Evolutionary conservation across 2,113 vertebrate genomes (phyloP).

Genomic region (Nerophis lumbriciformis): DNA sequence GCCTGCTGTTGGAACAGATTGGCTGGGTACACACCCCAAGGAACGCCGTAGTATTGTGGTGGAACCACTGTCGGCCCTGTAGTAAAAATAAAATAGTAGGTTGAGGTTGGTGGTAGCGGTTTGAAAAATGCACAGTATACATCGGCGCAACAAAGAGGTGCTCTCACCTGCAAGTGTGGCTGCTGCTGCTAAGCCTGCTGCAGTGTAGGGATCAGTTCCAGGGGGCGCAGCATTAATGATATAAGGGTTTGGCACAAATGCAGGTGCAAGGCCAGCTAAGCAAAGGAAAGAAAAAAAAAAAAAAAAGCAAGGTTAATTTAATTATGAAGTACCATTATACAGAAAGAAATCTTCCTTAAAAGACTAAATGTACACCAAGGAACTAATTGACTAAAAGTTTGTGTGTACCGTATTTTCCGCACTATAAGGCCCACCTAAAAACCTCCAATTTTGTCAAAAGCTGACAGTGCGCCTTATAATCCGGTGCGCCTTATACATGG

Average conservation of each 20-base stretch:
- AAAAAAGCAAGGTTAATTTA: conserved; percentile 11
- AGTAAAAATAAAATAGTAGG: background rate
- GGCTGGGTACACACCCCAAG: conserved; percentile 97
- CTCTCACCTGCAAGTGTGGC: conserved; percentile 87
- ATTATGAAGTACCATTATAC: too few species aligned
- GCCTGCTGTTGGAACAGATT: conserved; percentile 97
- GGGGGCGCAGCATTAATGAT: conserved; percentile 94
- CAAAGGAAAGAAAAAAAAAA: conserved; percentile 32
- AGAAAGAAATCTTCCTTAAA: too few species aligned
- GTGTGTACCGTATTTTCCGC: too few species aligned
- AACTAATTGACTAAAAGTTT: too few species aligned
- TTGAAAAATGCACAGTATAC: background rate
- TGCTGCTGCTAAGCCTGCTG: conserved; percentile 90
- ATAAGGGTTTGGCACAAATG: conserved; percentile 98
- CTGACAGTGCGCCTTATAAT: too few species aligned
- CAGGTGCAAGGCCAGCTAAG: conserved; percentile 91
- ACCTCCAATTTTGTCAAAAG: too few species aligned
- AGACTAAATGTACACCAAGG: too few species aligned
- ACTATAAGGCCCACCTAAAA: too few species aligned
- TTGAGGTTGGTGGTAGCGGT: background rate
- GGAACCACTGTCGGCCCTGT: conserved; percentile 93
- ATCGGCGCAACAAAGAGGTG: background rate
- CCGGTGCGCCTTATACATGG: too few species aligned
- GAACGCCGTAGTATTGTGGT: conserved; percentile 95
- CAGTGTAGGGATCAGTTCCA: conserved; percentile 92